Evolutionary conservation across 2,113 vertebrate genomes (phyloP), one percentile per base, ranked within the genome.

Genomic region (Sorex araneus): DNA sequence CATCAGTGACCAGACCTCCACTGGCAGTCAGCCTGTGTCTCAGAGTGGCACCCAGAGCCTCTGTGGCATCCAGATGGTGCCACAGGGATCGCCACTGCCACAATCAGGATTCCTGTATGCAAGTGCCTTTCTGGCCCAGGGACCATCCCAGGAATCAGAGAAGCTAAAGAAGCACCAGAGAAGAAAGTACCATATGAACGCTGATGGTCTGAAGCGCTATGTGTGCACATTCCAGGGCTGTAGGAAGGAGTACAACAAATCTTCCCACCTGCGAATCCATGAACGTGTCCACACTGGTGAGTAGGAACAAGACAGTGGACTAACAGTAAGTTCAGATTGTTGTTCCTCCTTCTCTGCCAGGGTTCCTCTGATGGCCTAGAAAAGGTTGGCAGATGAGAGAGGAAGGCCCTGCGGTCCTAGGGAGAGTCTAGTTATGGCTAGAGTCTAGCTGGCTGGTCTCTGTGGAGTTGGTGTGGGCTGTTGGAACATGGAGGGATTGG

Each of bases 261-360:
- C 71, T 67, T 76, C 71, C 45, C 45, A 90, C 11, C 80, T 95
- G 30, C 86, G 7, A n/a, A 28, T 57, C 23, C 93, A 95, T 21
- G 3, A 54, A 1, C 83, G 47, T 8, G 74, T 16, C 19, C 95
- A 96, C 71, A 95, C 93, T 19, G 95, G 95, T 96, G 30, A 96
- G 93, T 87, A 10, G 45, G 45, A 11, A 7, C 74, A 47, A 0
- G 9, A 10, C 28, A 27, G 32, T 9, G 11, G 0, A 47, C 11
- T 47, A 11, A 4, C 30, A 23, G 13, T 90, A 34, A 27, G 18
- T 76, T 63, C 43, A n/a, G n/a, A n/a, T n/a, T n/a, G n/a, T n/a
- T n/a, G n/a, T n/a, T n/a, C n/a, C n/a, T n/a, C n/a, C n/a, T n/a
- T n/a, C n/a, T n/a, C n/a, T n/a, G n/a, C n/a, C n/a, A n/a, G n/a